These are phyloP conservation scores for Orthosia cruda DNA, from an alignment of 2,888 invertebrate genomes.

Conservation along the genomic window DNA sequence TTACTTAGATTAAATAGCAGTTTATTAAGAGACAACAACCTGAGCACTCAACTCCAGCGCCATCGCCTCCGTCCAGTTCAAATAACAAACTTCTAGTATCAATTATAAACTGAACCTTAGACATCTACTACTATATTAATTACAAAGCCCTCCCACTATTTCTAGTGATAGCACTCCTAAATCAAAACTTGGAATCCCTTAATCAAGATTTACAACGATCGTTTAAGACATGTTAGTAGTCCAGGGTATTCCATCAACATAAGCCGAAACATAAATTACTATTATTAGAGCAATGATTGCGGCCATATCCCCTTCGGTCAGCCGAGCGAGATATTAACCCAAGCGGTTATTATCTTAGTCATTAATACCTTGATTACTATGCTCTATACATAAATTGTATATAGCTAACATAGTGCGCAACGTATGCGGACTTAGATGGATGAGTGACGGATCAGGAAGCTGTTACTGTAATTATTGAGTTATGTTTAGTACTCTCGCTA, in stretches of 20 bases:
- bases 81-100: slow-evolving; percentile 52
- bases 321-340: slow-evolving; percentile 66
- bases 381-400: slow-evolving; percentile 45
- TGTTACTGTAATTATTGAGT: slow-evolving; percentile 15
- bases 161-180: slow-evolving; percentile 44
- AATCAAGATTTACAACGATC: slow-evolving; percentile 60
- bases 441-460: slow-evolving; percentile 22
- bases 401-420: slow-evolving; percentile 27
- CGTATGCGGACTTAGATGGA: slow-evolving; percentile 30
- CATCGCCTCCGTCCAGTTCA: slow-evolving; percentile 14
- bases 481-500: slow-evolving; percentile 2
- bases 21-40: slow-evolving; percentile 22
- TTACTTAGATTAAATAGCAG: slow-evolving; percentile 38
- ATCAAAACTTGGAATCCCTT: slow-evolving; percentile 61
- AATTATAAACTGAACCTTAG: slow-evolving; percentile 46
- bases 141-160: slow-evolving; percentile 43
- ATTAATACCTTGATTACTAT: slow-evolving; percentile 71
- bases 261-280: slow-evolving; percentile 72
- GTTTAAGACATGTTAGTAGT: slow-evolving; percentile 51
- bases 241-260: slow-evolving; percentile 71
- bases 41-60: slow-evolving; percentile 2
- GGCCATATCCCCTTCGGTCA: slow-evolving; percentile 57
- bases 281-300: slow-evolving; percentile 68
- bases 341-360: slow-evolving; percentile 68
- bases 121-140: slow-evolving; percentile 50